phyloP scores from a whole-genome alignment of 2,113 vertebrate genomes.

The Laticauda colubrina region DNA sequence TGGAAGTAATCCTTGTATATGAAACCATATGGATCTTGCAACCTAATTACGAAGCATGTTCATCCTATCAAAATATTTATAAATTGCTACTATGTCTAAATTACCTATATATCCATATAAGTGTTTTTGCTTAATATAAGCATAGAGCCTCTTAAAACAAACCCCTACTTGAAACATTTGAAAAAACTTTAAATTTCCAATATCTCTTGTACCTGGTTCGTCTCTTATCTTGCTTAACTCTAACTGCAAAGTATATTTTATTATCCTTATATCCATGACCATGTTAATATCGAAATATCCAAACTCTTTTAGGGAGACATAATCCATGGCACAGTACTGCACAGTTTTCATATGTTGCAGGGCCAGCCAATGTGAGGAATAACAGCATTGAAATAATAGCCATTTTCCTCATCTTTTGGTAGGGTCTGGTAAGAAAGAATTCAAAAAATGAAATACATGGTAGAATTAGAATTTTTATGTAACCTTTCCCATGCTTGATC shows the following conservation, averaged over 20 bases:
- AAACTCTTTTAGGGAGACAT: neutral
- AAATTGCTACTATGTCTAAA: neutral
- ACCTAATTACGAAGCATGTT: neutral
- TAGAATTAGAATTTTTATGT: slow-evolving; percentile 49
- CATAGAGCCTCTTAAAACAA: neutral
- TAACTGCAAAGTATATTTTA: neutral
- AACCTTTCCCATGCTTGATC: slow-evolving; percentile 44
- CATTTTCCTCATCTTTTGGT: slow-evolving; percentile 1
- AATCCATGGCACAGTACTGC: neutral
- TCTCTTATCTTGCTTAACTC: neutral
- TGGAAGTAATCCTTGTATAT: neutral
- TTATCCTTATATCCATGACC: neutral
- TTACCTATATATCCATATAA: neutral
- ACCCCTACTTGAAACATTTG: neutral
- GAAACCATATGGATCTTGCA: neutral
- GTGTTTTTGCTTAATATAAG: neutral
- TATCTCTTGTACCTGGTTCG: neutral
- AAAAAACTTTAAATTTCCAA: neutral
- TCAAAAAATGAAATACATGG: slow-evolving; percentile 50
- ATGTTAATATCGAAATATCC: neutral
- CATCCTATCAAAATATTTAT: no score
- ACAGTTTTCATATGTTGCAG: neutral
- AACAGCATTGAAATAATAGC: neutral
- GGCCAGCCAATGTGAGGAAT: no score
- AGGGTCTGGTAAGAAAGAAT: slow-evolving; percentile 31